A percentile compares a stretch with the other conserved stretches of the same genome.
phyloP scores from a whole-genome alignment of 2,797 vertebrate genomes.

The Scleropages formosus region DNA sequence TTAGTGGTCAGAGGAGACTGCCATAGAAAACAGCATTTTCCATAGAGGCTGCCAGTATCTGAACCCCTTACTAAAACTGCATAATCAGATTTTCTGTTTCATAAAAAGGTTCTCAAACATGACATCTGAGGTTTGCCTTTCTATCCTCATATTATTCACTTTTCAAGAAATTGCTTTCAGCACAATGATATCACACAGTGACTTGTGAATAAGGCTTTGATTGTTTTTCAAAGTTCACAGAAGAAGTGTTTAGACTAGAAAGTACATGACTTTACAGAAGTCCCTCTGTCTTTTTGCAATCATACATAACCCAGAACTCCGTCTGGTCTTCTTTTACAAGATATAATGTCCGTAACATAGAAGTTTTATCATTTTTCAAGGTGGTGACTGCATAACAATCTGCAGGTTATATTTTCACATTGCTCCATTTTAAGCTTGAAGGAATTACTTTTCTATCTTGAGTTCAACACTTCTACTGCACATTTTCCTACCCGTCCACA shows the following conservation, averaged over 20 bases:
- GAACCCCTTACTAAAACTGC: conserved; percentile 31
- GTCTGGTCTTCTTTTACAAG: too few relatives aligned
- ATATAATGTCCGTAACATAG: background rate
- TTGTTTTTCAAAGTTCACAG: conserved; percentile 44
- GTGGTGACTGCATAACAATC: too few relatives aligned
- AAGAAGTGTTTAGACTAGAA: conserved; percentile 28
- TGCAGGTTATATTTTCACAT: too few relatives aligned
- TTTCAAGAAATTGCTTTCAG: conserved; percentile 41
- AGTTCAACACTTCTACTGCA: too few relatives aligned
- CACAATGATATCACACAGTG: background rate
- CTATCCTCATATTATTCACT: conserved; percentile 30
- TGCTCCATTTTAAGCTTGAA: too few relatives aligned
- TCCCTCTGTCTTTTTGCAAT: conserved; percentile 7
- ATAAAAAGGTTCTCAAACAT: conserved; percentile 36
- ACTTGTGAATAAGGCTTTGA: conserved; percentile 43
- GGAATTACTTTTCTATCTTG: too few relatives aligned
- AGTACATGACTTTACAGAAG: background rate
- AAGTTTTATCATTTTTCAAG: background rate
- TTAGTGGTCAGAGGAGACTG: background rate
- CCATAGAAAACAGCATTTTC: background rate
- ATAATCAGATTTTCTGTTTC: conserved; percentile 42
- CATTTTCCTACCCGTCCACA: too few relatives aligned
- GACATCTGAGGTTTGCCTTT: conserved; percentile 33
- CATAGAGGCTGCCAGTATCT: background rate
- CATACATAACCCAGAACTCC: background rate